Percentiles rank a stretch among this genome's conserved stretches.
phyloP scores from a whole-genome alignment of 2,888 invertebrate genomes.

The Catocala nupta region DNA sequence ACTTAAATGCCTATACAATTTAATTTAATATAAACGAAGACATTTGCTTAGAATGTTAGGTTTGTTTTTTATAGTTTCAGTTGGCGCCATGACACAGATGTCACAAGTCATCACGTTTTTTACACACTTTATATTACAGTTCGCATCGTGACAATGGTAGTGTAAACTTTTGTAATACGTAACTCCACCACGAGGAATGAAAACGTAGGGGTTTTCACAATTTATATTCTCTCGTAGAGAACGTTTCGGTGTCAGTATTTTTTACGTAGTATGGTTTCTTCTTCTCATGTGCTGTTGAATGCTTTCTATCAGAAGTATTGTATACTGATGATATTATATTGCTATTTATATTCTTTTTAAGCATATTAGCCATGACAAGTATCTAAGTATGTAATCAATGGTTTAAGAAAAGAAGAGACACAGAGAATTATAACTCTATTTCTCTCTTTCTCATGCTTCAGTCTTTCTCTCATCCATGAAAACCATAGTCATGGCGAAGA shows the following conservation, averaged over 20 bases:
- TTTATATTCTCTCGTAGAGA: conserved; percentile 9
- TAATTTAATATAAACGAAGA: conserved; percentile 4
- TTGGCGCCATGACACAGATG: conserved; percentile 10
- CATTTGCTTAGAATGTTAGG: conserved; percentile 16
- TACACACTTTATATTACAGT: conserved; percentile 14
- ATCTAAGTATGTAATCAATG: too few relatives aligned
- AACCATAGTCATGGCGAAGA: too few relatives aligned
- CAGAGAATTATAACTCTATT: too few relatives aligned
- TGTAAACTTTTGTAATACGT: conserved; percentile 13
- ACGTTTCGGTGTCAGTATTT: background rate
- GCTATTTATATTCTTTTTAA: too few relatives aligned
- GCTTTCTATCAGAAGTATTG: too few relatives aligned
- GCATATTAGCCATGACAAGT: too few relatives aligned
- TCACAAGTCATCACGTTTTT: conserved; percentile 21
- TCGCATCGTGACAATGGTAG: conserved; percentile 13
- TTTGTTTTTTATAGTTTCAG: conserved; percentile 16
- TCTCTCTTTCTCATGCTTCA: too few relatives aligned
- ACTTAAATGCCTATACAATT: conserved; percentile 7
- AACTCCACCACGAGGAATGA: conserved; percentile 11
- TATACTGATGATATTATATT: too few relatives aligned
- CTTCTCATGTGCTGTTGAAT: too few relatives aligned
- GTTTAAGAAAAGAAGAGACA: too few relatives aligned
- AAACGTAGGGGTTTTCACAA: conserved; percentile 8
- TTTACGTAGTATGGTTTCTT: too few relatives aligned
- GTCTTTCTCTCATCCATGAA: too few relatives aligned